Base-by-base conservation (phyloP, 2,888 invertebrate genomes). In the Chymomyza caudatula region DNA sequence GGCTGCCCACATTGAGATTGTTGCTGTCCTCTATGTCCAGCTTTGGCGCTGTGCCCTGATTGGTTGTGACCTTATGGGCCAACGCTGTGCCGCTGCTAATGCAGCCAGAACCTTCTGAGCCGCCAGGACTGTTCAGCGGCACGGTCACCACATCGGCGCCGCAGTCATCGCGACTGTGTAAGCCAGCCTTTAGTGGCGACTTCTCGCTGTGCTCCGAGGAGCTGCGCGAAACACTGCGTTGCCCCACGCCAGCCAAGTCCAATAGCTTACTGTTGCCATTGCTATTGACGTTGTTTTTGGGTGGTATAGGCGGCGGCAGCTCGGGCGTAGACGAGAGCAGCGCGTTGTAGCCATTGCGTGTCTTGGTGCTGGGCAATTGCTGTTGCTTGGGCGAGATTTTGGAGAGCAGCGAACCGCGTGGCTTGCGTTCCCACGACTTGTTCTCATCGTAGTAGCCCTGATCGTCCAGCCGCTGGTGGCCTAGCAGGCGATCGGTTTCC, bases 401-500 rank as follows among this genome's bases (percentile, higher is more conserved):
- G 20, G 90, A 89, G 20, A 90, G 78, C 22, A 90, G 78, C 17
- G 90, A 87, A 11, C 85, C 83, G 60, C 88, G 83, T 8, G 89
- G 86, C 66, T 90, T 90, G 29, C 89, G 89, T 17, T 90, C 88
- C 87, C 90, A 90, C 56, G 89, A 83, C 67, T 90, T 90, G 69
- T 96, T 96, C 76, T 97, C 96, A 85, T 97, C 96, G 84, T 96
- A 97, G 91, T 96, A 97, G 67, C 96, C 96, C 89, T 96, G 96
- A 90, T 97, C 97, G 84, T 97, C 97, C n/a, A 96, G 95, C 76
- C 97, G 92, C 90, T 98, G 98, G 89, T 98, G 98, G 17, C 98
- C 98, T 68, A 98, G 92, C 70, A 98, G 92, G 83, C 98, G 93
- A 90, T 98, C 98, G n/a, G 98, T 98, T 91, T 98, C 98, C 79